Evolutionary conservation across 2,888 invertebrate genomes (phyloP).

Genomic region (Crepidodera aurea): DNA sequence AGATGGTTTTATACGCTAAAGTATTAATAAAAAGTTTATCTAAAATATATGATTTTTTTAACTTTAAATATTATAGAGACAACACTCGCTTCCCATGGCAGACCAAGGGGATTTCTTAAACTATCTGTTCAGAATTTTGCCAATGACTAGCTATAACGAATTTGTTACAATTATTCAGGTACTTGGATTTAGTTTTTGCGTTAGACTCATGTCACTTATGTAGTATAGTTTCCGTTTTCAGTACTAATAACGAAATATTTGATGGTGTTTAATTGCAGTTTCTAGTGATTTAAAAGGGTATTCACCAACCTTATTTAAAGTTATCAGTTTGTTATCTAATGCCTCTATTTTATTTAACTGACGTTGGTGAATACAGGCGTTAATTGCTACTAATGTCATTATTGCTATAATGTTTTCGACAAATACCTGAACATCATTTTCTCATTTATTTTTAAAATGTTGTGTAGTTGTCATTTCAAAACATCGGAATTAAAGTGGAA

Average conservation of each 20-base stretch:
- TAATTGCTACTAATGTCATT: neutral
- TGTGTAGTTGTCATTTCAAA: no score
- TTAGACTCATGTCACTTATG: neutral
- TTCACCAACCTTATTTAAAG: no score
- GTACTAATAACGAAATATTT: neutral
- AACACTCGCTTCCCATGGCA: neutral
- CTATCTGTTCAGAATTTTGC: conserved; percentile 58
- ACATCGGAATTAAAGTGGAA: no score
- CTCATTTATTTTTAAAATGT: no score
- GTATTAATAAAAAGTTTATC: no score
- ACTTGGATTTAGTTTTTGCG: conserved; percentile 32
- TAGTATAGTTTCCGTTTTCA: neutral
- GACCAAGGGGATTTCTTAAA: conserved; percentile 54
- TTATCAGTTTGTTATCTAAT: no score
- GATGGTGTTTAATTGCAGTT: neutral
- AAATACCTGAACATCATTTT: no score
- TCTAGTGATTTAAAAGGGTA: no score
- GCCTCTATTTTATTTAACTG: no score
- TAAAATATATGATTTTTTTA: no score
- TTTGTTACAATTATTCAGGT: conserved; percentile 58
- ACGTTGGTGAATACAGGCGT: no score
- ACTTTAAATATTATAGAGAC: conserved; percentile 16
- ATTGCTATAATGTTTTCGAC: neutral
- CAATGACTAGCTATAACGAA: conserved; percentile 58
- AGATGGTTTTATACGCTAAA: no score